Evolutionary conservation across 2,888 invertebrate genomes (phyloP).

Genomic region (Chironomus riparius): DNA sequence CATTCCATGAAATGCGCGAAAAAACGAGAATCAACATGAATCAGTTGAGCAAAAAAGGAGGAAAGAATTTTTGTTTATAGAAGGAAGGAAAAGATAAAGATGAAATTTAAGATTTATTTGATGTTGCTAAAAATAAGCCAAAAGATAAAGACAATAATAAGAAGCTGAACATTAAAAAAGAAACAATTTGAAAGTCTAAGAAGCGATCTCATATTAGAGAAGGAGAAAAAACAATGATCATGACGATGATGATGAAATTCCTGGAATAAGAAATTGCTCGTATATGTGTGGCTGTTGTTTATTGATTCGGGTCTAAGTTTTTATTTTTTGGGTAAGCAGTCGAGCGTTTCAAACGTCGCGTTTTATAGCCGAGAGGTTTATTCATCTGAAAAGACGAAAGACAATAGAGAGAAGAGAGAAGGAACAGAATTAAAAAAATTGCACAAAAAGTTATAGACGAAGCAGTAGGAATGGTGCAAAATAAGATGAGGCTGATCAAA

Average conservation of each 20-base stretch:
- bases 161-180: not conserved
- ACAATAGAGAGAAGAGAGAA: not conserved
- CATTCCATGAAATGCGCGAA: not conserved
- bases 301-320: not conserved
- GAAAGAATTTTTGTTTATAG: not conserved
- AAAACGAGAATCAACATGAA: not conserved
- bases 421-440: too few relatives aligned
- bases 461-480: not conserved
- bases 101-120: slow-evolving; percentile 27
- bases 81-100: not conserved
- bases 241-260: slow-evolving; percentile 23
- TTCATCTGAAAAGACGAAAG: not conserved
- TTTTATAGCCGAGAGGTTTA: slow-evolving; percentile 4
- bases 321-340: not conserved
- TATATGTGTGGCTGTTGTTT: not conserved
- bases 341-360: slow-evolving; percentile 1
- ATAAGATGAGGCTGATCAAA: slow-evolving; percentile 7
- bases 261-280: not conserved
- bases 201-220: not conserved
- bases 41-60: not conserved
- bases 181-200: too few relatives aligned
- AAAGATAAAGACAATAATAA: not conserved
- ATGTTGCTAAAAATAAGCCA: slow-evolving; percentile 10
- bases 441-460: not conserved
- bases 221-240: not conserved